Percentiles rank a stretch among this genome's conserved stretches.
phyloP scores from a whole-genome alignment of 92 coral and sea anemone genomes.

The Galaxea fascicularis region DNA sequence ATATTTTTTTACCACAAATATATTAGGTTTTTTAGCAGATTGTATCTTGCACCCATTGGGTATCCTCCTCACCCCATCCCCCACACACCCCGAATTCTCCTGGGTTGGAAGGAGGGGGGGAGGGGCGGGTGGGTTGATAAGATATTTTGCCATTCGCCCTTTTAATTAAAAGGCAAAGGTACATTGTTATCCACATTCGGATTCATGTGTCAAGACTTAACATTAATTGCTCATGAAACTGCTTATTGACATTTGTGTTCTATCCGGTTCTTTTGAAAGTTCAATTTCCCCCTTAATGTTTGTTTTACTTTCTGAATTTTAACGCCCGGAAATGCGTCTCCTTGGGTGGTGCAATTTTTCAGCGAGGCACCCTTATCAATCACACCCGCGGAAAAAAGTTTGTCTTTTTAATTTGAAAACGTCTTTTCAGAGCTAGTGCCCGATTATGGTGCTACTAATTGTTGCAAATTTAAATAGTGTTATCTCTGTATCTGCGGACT shows the following conservation, averaged over 20 bases:
- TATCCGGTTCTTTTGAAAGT: slow-evolving; percentile 13
- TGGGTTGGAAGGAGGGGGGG: too few relatives aligned
- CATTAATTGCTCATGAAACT: slow-evolving; percentile 1
- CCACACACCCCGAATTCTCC: too few relatives aligned
- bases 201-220: too few relatives aligned
- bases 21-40: too few relatives aligned
- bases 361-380: background rate
- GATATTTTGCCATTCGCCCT: too few relatives aligned
- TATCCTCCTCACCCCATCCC: too few relatives aligned
- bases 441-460: background rate
- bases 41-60: too few relatives aligned
- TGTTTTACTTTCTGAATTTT: slow-evolving; percentile 1
- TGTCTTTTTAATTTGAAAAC: background rate
- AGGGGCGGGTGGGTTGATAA: too few relatives aligned
- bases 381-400: background rate
- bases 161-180: too few relatives aligned
- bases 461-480: background rate
- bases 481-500: slow-evolving; percentile 1
- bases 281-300: slow-evolving; percentile 20
- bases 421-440: background rate
- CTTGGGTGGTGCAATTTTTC: slow-evolving; percentile 1
- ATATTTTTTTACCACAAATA: too few relatives aligned
- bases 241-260: slow-evolving; percentile 2
- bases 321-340: slow-evolving; percentile 37
- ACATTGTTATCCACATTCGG: too few relatives aligned